Evolutionary conservation across 2,113 vertebrate genomes (phyloP).

Genomic region (Cavia aperea): DNA sequence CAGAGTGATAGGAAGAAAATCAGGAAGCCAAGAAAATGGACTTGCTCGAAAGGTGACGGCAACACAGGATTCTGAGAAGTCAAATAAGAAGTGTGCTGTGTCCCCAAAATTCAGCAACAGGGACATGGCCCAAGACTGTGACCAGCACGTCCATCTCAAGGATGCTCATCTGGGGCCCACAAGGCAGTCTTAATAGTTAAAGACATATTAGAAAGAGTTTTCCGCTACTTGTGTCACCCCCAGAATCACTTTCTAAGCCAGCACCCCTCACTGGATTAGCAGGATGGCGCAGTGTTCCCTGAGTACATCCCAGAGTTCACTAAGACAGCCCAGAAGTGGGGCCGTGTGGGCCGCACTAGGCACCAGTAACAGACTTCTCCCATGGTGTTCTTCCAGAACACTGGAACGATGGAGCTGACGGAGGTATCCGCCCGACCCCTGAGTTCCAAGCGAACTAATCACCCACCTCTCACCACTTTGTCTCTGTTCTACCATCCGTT

Average conservation of each 20-base stretch:
- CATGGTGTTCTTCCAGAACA: neutral
- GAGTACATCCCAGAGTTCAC: neutral
- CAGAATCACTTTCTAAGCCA: slow-evolving; percentile 1
- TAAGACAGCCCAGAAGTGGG: neutral
- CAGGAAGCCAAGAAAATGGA: neutral
- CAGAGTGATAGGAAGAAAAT: neutral
- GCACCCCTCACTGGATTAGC: neutral
- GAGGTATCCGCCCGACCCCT: neutral
- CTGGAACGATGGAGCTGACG: neutral
- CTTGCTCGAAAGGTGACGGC: neutral
- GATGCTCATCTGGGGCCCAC: neutral
- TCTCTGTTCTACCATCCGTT: neutral
- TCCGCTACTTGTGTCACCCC: neutral
- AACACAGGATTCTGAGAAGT: neutral
- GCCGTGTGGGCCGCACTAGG: neutral
- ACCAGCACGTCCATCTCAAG: neutral
- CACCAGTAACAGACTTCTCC: fast-evolving
- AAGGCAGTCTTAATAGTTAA: neutral
- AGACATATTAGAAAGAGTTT: neutral
- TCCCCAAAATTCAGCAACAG: neutral
- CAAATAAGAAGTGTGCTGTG: neutral
- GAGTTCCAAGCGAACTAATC: neutral
- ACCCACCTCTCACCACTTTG: no score
- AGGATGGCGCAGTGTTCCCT: neutral
- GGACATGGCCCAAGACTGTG: neutral